Conservation (phyloP, 2,888 invertebrate species). For the Malthinus seriepunctatus region DNA sequence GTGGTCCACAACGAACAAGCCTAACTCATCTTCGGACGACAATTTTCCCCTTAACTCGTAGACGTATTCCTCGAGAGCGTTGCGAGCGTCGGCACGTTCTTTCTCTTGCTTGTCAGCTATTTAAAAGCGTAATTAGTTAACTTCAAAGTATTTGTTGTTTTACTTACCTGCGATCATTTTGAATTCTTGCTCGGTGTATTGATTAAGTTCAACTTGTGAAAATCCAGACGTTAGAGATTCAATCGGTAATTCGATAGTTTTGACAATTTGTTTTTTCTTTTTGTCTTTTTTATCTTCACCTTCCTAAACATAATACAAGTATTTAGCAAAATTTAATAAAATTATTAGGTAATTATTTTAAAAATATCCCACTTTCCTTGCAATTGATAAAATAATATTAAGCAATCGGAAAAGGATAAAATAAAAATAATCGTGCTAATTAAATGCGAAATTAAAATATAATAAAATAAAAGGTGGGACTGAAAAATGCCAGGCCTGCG, state of each 20-base stretch:
- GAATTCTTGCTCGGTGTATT: conserved; percentile 69
- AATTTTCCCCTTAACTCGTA: conserved; percentile 94
- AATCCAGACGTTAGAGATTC: conserved; percentile 76
- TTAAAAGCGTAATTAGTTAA: conserved; percentile 47
- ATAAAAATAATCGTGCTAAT: neutral
- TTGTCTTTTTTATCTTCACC: conserved; percentile 67
- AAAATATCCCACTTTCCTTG: neutral
- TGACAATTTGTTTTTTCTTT: conserved; percentile 75
- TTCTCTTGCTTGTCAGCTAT: conserved; percentile 89
- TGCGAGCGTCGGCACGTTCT: conserved; percentile 93
- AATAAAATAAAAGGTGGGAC: conserved; percentile 21
- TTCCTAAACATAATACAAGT: conserved; percentile 46
- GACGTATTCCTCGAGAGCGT: conserved; percentile 97
- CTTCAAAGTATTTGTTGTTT: neutral
- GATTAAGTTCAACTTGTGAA: conserved; percentile 71
- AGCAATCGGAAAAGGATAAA: conserved; percentile 5
- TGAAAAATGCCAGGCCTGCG: conserved; percentile 43
- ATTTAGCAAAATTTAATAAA: neutral
- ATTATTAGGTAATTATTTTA: no score
- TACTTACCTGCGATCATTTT: conserved; percentile 52
- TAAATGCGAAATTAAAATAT: neutral
- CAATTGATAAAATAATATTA: neutral
- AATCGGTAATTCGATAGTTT: conserved; percentile 83
- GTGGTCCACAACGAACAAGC: conserved; percentile 73
- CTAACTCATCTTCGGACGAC: conserved; percentile 73